Base-by-base conservation (phyloP, 2,888 invertebrate species). In the Norana najaformis region DNA sequence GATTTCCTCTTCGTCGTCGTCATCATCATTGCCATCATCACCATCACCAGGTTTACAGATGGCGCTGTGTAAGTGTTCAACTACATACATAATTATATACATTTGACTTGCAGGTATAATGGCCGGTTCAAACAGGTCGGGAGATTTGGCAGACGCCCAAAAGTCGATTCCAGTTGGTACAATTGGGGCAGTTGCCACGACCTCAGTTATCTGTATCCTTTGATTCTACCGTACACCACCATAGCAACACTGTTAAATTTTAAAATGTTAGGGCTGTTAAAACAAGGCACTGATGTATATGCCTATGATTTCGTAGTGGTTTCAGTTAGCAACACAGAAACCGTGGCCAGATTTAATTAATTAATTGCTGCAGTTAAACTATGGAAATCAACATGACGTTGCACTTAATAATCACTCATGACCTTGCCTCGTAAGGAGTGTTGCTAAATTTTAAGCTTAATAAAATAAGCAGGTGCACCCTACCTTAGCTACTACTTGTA, bases 51-150 rank as follows among this genome's bases (percentile, higher is more conserved):
- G n/a, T n/a, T n/a, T n/a, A n/a, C n/a, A n/a, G n/a, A n/a, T n/a
- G n/a, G n/a, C n/a, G n/a, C n/a, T n/a, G n/a, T n/a, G n/a, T n/a
- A n/a, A n/a, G n/a, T n/a, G n/a, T n/a, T n/a, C n/a, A n/a, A n/a
- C n/a, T n/a, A n/a, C n/a, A n/a, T n/a, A n/a, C n/a, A n/a, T n/a
- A n/a, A n/a, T n/a, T n/a, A n/a, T n/a, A n/a, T n/a, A n/a, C n/a
- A n/a, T 16, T 53, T 53, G 53, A 16, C 23, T 93, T 93, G 34
- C 95, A 97, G 97, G 97, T 94, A 99, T 99, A 92, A 99, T 99
- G 99, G 99, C 99, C 91, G 99, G 99, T 36, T 99, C 99, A 1
- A 99, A 99, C 95, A 96, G 99, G 93, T 99, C 99, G 36, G 99
- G 99, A 91, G 99, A 99, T 95, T 96, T 99, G 93, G 97, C 98